Base-by-base conservation (phyloP, 2,888 invertebrate genomes). In the Lysandra coridon region DNA sequence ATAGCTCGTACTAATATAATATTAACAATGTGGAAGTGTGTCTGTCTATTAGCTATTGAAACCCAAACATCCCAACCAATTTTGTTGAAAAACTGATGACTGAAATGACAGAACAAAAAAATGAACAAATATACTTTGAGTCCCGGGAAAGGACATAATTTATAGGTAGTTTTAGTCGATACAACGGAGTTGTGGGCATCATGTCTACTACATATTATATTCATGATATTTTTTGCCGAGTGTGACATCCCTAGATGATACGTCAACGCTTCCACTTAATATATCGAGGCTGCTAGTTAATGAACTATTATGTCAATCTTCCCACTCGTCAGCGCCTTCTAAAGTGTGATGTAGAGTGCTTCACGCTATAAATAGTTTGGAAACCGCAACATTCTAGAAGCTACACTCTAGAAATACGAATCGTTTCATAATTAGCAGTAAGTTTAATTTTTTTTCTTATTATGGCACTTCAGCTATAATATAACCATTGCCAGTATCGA, bases 261-360 rank as follows among this genome's bases (percentile, higher is more conserved):
- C 33, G 33, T 69, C 37, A 17, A 69, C 33, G 33, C 14, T 33
- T 33, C 69, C 69, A 69, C 69, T 69, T 69, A 69, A 69, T 69
- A 69, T 37, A 69, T 69, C 37, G 69, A 69, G 69, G 69, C 69
- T 33, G 69, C 37, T 5, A 69, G 69, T 33, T 69, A 69, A 69
- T 69, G 69, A 69, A 14, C 69, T 37, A 69, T 69, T 69, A 69
- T 69, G 69, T 33, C 69, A 69, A 69, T 37, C 69, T 69, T 14
- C 10, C 69, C 69, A 69, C 69, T 69, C 12, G 33, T 69, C 69
- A 69, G 69, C 69, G 69, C 33, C 69, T 30, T 69, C 69, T 4
- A 14, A 69, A 69, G 69, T 69, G 69, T 69, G 69, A 37, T 69
- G 69, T 37, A 69, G 64, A 10, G 33, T 69, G 33, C 69, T 69